These are phyloP conservation scores for Clarias macrocephalus DNA, from an alignment of 2,113 vertebrate species.

Conservation along the genomic window DNA sequence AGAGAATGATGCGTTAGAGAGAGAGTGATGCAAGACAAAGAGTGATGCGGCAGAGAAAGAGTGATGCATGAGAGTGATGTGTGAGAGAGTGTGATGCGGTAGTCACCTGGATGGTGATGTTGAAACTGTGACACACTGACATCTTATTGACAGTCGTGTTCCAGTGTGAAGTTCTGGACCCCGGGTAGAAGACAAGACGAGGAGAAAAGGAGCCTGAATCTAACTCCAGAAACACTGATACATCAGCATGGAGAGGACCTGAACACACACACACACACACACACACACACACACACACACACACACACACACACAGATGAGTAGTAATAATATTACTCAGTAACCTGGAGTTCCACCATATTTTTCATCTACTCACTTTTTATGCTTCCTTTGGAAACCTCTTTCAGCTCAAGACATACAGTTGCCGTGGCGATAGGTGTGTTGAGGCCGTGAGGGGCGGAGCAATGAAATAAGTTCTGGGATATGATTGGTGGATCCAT, in stretches of 20 bases:
- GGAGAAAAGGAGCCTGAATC: conserved; percentile 24
- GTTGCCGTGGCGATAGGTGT: conserved; percentile 27
- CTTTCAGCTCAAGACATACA: conserved; percentile 42
- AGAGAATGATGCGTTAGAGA: too few species aligned
- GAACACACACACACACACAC: not conserved
- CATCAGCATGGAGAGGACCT: conserved; percentile 38
- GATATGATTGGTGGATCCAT: conserved; percentile 48
- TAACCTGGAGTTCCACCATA: not conserved
- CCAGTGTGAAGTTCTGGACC: conserved; percentile 26
- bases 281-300: conserved; percentile 16
- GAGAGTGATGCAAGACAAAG: too few species aligned
- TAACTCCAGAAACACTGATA: conserved; percentile 47
- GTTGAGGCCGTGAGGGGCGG: not conserved
- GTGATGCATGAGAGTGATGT: too few species aligned
- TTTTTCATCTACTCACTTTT: conserved; percentile 28
- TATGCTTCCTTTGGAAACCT: conserved; percentile 45
- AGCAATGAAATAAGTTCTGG: conserved; percentile 56
- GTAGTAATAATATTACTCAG: not conserved
- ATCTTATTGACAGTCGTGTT: conserved; percentile 14
- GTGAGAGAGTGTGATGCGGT: too few species aligned
- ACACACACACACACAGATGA: not conserved
- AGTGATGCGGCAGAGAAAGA: too few species aligned
- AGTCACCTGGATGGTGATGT: conserved; percentile 34
- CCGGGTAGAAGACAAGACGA: conserved; percentile 43
- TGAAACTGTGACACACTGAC: conserved; percentile 13